A percentile compares a stretch with the other conserved stretches of the same genome.
These are phyloP conservation scores for Clunio marinus DNA, from an alignment of 2,888 invertebrate species.

Conservation along the genomic window DNA sequence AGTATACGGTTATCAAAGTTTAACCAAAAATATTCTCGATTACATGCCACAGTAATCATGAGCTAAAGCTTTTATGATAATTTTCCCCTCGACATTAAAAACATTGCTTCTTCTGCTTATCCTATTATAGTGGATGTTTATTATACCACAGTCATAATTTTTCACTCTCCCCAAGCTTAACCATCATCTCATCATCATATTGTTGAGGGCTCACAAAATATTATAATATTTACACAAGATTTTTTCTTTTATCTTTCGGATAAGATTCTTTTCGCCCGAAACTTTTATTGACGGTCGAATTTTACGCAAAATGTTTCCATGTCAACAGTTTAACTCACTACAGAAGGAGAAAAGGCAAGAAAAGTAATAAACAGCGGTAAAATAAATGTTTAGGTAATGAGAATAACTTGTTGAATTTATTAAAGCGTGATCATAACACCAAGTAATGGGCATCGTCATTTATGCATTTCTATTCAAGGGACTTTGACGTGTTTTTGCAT, in stretches of 20 bases:
- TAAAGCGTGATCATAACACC: not conserved
- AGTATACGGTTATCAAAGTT: not conserved
- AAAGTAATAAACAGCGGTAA: too few relatives aligned
- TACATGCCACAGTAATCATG: not conserved
- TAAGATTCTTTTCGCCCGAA: not conserved
- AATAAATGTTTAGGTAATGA: too few relatives aligned
- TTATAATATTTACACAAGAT: slow-evolving; percentile 5
- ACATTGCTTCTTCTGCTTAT: not conserved
- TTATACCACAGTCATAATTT: not conserved
- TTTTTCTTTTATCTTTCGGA: not conserved
- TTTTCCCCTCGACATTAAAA: not conserved
- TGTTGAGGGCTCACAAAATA: not conserved
- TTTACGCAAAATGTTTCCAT: too few relatives aligned
- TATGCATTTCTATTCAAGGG: not conserved
- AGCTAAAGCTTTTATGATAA: not conserved
- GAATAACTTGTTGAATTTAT: slow-evolving; percentile 19
- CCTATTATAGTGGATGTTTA: not conserved
- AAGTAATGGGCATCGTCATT: not conserved
- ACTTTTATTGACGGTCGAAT: not conserved
- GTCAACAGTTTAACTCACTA: too few relatives aligned
- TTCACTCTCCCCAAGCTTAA: not conserved
- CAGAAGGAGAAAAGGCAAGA: too few relatives aligned
- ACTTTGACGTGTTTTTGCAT: slow-evolving; percentile 13
- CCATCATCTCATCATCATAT: too few relatives aligned
- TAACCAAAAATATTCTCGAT: not conserved